phyloP scores from a whole-genome alignment of 2,888 invertebrate genomes.

The Eupithecia tripunctaria region DNA sequence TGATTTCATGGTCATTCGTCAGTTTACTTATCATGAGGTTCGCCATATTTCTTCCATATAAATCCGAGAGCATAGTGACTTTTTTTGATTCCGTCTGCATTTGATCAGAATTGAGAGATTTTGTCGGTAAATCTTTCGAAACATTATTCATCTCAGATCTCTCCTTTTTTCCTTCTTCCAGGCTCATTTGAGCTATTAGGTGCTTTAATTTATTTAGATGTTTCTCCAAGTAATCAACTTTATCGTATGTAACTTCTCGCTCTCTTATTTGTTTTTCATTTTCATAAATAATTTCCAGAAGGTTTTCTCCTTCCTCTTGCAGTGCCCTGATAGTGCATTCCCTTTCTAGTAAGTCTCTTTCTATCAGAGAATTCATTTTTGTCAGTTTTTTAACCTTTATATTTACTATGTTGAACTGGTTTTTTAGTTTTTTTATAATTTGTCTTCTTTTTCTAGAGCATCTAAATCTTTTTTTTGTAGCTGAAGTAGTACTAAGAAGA shows the following conservation, averaged over 20 bases:
- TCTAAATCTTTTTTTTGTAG: background rate
- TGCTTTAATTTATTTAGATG: background rate
- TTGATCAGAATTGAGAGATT: background rate
- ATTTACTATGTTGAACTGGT: background rate
- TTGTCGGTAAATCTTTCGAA: background rate
- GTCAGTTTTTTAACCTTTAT: too few relatives aligned
- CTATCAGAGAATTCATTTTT: background rate
- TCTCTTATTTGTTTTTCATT: constrained; percentile 1
- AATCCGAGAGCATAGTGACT: background rate
- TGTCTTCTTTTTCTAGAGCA: constrained; percentile 1
- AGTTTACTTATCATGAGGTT: background rate
- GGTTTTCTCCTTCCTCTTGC: too few relatives aligned
- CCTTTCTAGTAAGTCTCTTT: background rate
- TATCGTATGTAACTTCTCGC: background rate
- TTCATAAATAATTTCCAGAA: background rate
- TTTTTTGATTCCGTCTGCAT: background rate
- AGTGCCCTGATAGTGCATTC: too few relatives aligned
- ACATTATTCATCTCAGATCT: background rate
- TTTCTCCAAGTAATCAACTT: background rate
- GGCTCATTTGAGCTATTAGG: background rate
- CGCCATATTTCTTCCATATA: constrained; percentile 2
- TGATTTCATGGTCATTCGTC: background rate
- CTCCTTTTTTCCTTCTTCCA: background rate
- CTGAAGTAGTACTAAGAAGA: background rate
- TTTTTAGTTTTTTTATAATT: background rate